Evolutionary conservation across 2,113 vertebrate species (phyloP).

Genomic region (Tricholaema leucomelas): DNA sequence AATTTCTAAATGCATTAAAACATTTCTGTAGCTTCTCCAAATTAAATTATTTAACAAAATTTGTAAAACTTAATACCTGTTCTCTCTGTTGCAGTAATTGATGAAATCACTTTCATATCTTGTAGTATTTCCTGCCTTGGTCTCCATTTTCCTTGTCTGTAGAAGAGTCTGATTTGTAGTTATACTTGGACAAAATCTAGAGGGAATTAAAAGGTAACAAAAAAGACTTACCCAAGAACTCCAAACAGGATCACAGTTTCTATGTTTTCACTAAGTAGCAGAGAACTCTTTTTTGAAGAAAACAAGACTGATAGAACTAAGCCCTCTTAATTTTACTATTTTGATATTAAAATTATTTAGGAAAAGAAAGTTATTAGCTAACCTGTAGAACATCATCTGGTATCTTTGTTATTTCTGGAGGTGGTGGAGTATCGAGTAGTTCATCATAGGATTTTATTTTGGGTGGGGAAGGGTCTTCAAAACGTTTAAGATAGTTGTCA

Average conservation of each 20-base stretch:
- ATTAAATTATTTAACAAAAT: neutral
- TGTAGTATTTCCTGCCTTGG: neutral
- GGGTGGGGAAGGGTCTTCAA: conserved; percentile 64
- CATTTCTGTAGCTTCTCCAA: neutral
- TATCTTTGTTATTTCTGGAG: conserved; percentile 78
- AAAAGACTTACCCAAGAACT: neutral
- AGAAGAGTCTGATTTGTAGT: conserved; percentile 39
- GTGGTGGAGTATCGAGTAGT: conserved; percentile 71
- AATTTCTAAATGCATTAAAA: neutral
- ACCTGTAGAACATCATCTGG: conserved; percentile 80
- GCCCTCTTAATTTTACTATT: neutral
- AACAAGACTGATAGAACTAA: neutral
- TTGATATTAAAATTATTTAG: neutral
- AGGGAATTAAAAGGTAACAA: conserved; percentile 2
- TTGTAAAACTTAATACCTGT: conserved; percentile 51
- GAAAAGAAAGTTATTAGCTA: neutral
- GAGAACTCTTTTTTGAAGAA: neutral
- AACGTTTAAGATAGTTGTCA: conserved; percentile 50
- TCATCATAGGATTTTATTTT: conserved; percentile 68
- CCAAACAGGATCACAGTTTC: neutral
- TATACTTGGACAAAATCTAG: conserved; percentile 76
- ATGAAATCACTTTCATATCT: neutral
- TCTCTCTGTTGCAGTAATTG: conserved; percentile 62
- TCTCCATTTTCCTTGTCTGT: neutral
- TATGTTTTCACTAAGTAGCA: neutral